Conservation (phyloP, 2,888 invertebrate species). For the Pseudococcus viburni region DNA sequence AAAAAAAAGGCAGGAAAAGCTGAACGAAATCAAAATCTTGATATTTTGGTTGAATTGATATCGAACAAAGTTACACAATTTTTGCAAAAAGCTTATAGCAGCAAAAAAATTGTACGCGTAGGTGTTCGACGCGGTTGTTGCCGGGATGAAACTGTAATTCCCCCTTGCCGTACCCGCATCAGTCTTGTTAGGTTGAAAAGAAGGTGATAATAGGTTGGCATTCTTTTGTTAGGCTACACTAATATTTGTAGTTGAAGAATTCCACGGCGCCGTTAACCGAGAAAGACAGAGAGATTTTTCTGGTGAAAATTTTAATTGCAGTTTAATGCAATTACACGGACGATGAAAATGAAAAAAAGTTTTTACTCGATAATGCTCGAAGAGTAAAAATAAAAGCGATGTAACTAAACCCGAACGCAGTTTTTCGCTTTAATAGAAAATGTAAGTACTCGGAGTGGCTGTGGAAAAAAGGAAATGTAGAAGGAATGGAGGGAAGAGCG, state of each 20-base stretch:
- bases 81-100: background rate
- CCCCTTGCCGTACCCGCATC: background rate
- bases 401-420: background rate
- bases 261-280: background rate
- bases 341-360: background rate
- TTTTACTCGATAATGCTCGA: too few relatives aligned
- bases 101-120: constrained; percentile 20
- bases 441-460: background rate
- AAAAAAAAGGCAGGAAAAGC: background rate
- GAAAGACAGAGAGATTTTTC: background rate
- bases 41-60: constrained; percentile 31
- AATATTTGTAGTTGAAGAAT: background rate
- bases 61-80: background rate
- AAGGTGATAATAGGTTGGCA: constrained; percentile 10
- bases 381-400: background rate
- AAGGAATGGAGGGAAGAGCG: background rate
- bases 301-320: background rate
- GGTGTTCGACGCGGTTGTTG: background rate
- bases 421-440: background rate
- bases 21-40: constrained; percentile 3
- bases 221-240: background rate
- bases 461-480: background rate
- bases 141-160: background rate
- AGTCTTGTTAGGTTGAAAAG: background rate
- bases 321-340: background rate